Evolutionary conservation across 2,888 invertebrate species (phyloP).

Genomic region (Platynereis dumerilii): DNA sequence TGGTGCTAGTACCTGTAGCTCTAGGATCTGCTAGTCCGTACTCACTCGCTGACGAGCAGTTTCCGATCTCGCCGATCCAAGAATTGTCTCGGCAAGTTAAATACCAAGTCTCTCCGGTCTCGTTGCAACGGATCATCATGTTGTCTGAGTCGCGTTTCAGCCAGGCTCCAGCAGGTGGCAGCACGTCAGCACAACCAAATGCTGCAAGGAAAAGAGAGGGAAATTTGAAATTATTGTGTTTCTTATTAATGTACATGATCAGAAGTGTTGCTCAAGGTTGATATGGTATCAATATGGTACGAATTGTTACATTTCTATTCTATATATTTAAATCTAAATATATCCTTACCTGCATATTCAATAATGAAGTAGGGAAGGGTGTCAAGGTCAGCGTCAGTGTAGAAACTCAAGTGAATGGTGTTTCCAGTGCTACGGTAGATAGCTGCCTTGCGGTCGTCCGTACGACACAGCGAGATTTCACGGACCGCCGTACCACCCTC

Average conservation of each 20-base stretch:
- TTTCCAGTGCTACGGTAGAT: conserved; percentile 6
- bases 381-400: conserved; percentile 5
- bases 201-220: conserved; percentile 21
- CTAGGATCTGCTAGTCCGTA: too few relatives aligned
- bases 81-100: conserved; percentile 32
- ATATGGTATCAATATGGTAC: too few relatives aligned
- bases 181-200: conserved; percentile 34
- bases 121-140: conserved; percentile 35
- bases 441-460: conserved; percentile 2
- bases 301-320: too few relatives aligned
- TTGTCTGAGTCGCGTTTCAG: conserved; percentile 30
- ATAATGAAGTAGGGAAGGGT: conserved; percentile 17
- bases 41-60: conserved; percentile 22
- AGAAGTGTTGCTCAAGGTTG: too few relatives aligned
- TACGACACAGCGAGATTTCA: conserved; percentile 3
- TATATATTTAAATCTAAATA: too few relatives aligned
- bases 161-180: conserved; percentile 30
- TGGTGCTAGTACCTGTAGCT: too few relatives aligned
- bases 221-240: too few relatives aligned
- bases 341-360: conserved; percentile 10
- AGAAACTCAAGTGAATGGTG: conserved; percentile 11
- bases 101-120: conserved; percentile 37
- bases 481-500: conserved; percentile 9
- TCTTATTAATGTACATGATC: too few relatives aligned
- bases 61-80: conserved; percentile 36